These are phyloP conservation scores for Tor tambroides DNA, from an alignment of 2,113 vertebrate genomes.

Conservation along the genomic window DNA sequence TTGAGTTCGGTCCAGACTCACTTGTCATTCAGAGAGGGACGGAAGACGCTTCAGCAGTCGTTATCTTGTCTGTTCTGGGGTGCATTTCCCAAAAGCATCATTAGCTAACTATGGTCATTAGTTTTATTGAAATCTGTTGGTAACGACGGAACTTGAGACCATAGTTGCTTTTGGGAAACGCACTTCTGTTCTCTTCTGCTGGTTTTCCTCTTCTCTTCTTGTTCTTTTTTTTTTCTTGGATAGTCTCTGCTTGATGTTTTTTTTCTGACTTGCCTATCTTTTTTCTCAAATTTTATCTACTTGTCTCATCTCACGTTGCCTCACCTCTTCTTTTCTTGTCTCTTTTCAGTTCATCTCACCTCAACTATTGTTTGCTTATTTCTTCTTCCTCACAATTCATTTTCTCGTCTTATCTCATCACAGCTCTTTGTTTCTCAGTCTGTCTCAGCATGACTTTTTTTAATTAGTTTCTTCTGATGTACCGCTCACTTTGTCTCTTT, in stretches of 20 bases:
- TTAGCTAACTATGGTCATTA: too few species aligned
- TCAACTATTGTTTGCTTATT: neutral
- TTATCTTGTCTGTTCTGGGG: neutral
- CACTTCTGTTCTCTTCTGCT: neutral
- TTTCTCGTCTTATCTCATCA: neutral
- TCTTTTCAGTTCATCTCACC: neutral
- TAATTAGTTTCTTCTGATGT: too few species aligned
- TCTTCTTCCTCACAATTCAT: too few species aligned
- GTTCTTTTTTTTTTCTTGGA: neutral
- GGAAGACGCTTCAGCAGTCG: neutral
- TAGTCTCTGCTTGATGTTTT: neutral
- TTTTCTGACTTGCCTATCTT: neutral
- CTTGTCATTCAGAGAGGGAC: constrained; percentile 1
- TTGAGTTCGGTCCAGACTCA: constrained; percentile 8
- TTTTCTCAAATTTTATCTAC: too few species aligned
- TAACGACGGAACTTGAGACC: too few species aligned
- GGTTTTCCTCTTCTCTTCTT: neutral
- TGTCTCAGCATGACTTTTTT: neutral
- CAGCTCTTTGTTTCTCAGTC: neutral
- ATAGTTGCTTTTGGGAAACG: too few species aligned
- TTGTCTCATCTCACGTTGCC: neutral
- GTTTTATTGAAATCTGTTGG: too few species aligned
- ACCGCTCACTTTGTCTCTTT: too few species aligned
- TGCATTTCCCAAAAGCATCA: too few species aligned
- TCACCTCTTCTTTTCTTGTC: neutral